Conservation (phyloP, 2,113 vertebrate species). For the Macroglossus sobrinus region DNA sequence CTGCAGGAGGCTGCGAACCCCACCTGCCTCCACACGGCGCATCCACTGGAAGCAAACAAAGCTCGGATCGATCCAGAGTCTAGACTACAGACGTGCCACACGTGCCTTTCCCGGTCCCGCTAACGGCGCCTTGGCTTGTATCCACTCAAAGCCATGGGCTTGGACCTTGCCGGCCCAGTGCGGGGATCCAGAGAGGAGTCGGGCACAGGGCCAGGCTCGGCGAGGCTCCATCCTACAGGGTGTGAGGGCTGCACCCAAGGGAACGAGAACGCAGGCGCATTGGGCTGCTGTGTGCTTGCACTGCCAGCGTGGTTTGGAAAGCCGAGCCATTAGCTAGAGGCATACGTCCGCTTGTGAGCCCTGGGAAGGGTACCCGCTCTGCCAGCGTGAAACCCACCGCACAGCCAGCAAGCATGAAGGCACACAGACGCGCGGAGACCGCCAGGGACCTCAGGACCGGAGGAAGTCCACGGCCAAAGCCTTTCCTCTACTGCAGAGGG, state of each 20-base stretch:
- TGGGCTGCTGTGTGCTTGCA: accelerated
- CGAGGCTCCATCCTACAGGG: accelerated
- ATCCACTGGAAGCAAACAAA: neutral
- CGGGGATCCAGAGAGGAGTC: neutral
- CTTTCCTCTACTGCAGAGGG: neutral
- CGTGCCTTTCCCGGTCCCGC: neutral
- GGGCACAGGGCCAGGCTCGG: neutral
- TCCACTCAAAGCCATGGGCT: neutral
- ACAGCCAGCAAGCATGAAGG: neutral
- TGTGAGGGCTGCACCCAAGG: accelerated
- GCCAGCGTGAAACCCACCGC: neutral
- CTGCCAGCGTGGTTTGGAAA: neutral
- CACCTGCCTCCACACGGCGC: accelerated
- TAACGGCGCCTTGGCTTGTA: neutral
- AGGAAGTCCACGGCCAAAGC: neutral
- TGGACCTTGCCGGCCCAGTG: neutral
- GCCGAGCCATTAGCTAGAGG: neutral
- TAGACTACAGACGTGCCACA: accelerated
- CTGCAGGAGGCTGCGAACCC: neutral
- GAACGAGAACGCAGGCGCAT: no score
- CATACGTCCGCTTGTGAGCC: neutral
- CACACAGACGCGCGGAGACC: no score
- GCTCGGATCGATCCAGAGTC: neutral
- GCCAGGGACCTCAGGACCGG: accelerated
- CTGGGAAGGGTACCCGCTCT: neutral